phyloP scores from a whole-genome alignment of 2,888 invertebrate genomes.

The Dasypogon diadema region DNA sequence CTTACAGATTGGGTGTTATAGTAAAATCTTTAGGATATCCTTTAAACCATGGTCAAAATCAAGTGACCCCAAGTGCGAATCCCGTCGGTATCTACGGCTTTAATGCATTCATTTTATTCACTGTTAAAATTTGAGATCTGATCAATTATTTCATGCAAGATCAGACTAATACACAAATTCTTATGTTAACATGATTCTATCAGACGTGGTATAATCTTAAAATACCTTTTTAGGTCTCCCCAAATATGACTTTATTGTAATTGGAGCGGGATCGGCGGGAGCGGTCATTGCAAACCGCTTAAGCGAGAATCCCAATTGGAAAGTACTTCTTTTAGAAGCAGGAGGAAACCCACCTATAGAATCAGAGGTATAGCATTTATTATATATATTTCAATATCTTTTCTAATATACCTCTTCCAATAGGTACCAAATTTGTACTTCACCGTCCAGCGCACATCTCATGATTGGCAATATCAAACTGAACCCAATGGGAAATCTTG shows the following conservation, averaged over 20 bases:
- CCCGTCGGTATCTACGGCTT: too few relatives aligned
- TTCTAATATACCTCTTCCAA: conserved; percentile 64
- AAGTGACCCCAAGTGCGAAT: too few relatives aligned
- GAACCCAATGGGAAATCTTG: conserved; percentile 61
- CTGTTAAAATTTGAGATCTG: too few relatives aligned
- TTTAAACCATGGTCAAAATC: too few relatives aligned
- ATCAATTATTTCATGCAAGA: too few relatives aligned
- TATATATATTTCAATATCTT: conserved; percentile 48
- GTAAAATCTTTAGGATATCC: too few relatives aligned
- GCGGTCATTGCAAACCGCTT: conserved; percentile 59
- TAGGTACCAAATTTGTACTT: conserved; percentile 61
- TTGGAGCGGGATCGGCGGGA: conserved; percentile 57
- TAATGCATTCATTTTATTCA: too few relatives aligned
- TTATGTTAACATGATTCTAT: too few relatives aligned
- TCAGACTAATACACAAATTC: too few relatives aligned
- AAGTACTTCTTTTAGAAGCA: conserved; percentile 59
- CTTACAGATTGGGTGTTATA: too few relatives aligned
- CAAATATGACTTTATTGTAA: conserved; percentile 52
- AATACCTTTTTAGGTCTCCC: conserved; percentile 33
- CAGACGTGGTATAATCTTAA: too few relatives aligned
- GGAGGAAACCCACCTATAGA: conserved; percentile 61
- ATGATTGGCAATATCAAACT: conserved; percentile 63
- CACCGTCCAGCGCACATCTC: conserved; percentile 59
- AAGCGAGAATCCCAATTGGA: conserved; percentile 60
- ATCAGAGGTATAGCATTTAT: conserved; percentile 55